Evolutionary conservation across 2,888 invertebrate genomes (phyloP).

Genomic region (Flabesymbios commensalis): DNA sequence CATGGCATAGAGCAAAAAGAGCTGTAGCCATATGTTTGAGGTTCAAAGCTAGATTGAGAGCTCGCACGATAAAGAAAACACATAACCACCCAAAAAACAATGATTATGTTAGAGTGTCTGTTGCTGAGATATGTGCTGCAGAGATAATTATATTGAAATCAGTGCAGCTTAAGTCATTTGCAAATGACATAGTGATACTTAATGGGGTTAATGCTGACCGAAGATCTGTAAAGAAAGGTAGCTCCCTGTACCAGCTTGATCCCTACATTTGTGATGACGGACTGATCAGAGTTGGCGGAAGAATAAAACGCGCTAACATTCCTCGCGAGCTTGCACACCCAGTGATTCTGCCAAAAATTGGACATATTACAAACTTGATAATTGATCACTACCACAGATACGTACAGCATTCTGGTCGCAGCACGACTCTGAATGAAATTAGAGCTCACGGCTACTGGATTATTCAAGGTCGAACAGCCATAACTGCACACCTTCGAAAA

Average conservation of each 20-base stretch:
- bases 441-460: background rate
- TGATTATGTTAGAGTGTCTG: background rate
- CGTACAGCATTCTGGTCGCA: too few species aligned
- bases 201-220: too few species aligned
- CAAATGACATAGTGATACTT: background rate
- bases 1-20: slow-evolving; percentile 2
- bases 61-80: background rate
- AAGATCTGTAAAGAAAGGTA: too few species aligned
- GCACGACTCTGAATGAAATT: too few species aligned
- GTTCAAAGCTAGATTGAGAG: background rate
- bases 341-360: slow-evolving; percentile 1
- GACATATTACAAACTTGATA: slow-evolving; percentile 6
- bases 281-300: too few species aligned
- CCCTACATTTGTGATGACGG: too few species aligned
- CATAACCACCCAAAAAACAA: background rate
- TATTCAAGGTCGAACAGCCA: background rate
- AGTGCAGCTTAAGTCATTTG: background rate
- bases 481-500: background rate
- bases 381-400: too few species aligned
- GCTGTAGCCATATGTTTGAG: slow-evolving; percentile 11
- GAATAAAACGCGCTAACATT: background rate
- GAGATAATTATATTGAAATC: background rate
- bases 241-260: too few species aligned
- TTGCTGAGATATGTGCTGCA: background rate
- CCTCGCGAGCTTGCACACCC: slow-evolving; percentile 1